These are phyloP conservation scores for Limenitis arthemis DNA, from an alignment of 2,888 invertebrate species.

Conservation along the genomic window DNA sequence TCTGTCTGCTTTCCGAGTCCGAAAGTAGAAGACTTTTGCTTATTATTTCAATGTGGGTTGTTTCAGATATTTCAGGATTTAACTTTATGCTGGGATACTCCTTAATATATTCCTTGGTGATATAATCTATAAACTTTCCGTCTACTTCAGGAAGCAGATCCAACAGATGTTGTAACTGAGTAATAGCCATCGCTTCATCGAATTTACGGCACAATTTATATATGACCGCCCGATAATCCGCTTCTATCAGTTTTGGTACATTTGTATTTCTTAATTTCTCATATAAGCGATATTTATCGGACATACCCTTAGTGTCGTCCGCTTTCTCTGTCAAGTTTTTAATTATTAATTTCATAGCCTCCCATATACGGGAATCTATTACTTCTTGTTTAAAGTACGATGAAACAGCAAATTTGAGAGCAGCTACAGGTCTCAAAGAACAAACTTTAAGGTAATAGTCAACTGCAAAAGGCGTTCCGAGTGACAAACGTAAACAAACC, in stretches of 20 bases:
- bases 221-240: slow-evolving; percentile 36
- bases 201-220: slow-evolving; percentile 29
- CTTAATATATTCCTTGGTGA: slow-evolving; percentile 26
- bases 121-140: slow-evolving; percentile 26
- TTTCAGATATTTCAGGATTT: not conserved
- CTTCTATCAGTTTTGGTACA: slow-evolving; percentile 32
- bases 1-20: slow-evolving; percentile 30
- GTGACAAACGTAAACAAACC: slow-evolving; percentile 35
- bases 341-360: slow-evolving; percentile 34
- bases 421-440: slow-evolving; percentile 31
- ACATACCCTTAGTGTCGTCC: slow-evolving; percentile 6
- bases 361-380: slow-evolving; percentile 36
- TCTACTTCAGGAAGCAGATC: slow-evolving; percentile 30
- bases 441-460: slow-evolving; percentile 30
- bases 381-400: slow-evolving; percentile 27
- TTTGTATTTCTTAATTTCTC: slow-evolving; percentile 14
- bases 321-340: slow-evolving; percentile 1
- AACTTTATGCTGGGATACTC: slow-evolving; percentile 22
- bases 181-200: slow-evolving; percentile 19
- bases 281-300: slow-evolving; percentile 4
- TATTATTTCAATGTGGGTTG: slow-evolving; percentile 32
- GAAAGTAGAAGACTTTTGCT: slow-evolving; percentile 39
- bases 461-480: slow-evolving; percentile 26
- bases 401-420: slow-evolving; percentile 33
- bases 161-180: slow-evolving; percentile 32